These are phyloP conservation scores for Origma solitaria DNA, from an alignment of 2,113 vertebrate species.

Conservation along the genomic window DNA sequence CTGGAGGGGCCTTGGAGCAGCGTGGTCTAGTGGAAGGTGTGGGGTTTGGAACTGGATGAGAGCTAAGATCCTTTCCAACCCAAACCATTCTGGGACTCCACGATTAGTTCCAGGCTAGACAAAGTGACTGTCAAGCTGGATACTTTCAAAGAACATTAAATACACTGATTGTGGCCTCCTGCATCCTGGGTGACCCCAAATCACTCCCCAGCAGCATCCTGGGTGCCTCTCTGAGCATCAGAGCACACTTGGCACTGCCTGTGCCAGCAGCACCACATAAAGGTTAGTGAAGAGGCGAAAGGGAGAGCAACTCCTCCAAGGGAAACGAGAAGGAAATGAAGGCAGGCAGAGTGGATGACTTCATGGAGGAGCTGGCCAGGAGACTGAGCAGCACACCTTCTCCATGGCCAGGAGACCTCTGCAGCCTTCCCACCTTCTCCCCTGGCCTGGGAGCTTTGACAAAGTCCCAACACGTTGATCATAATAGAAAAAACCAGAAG, in stretches of 20 bases:
- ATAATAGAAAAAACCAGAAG: neutral
- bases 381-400: neutral
- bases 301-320: slow-evolving; percentile 26
- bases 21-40: neutral
- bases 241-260: neutral
- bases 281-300: slow-evolving; percentile 44
- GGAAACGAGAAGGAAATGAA: slow-evolving; percentile 31
- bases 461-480: neutral
- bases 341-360: neutral
- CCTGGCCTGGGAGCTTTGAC: neutral
- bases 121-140: neutral
- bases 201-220: neutral
- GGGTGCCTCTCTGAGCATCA: neutral
- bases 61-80: neutral
- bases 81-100: neutral
- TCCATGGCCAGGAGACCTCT: neutral
- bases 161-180: neutral
- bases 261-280: slow-evolving; percentile 56
- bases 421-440: neutral
- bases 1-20: neutral
- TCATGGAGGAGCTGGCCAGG: neutral
- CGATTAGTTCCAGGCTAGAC: neutral
- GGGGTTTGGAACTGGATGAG: neutral
- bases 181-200: neutral
- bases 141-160: neutral